Percentiles rank a stretch among this genome's conserved stretches.
These are phyloP conservation scores for Spongia lamella DNA, from an alignment of 37 sponge, comb jelly and placozoan genomes.

Conservation along the genomic window DNA sequence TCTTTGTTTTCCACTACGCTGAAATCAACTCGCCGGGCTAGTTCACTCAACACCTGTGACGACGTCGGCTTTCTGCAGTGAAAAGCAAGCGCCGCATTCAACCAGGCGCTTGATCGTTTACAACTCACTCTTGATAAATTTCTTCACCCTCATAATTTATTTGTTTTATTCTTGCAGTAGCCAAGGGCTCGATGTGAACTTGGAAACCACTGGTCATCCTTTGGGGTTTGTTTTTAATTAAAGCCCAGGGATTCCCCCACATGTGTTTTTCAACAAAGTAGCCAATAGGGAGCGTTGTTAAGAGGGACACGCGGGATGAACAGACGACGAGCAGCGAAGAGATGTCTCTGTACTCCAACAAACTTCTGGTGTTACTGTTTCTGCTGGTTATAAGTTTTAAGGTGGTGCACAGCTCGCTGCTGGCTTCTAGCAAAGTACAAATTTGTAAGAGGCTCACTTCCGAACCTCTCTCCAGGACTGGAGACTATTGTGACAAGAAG, in stretches of 20 bases:
- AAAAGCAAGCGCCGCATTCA: background rate
- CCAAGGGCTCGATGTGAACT: constrained; percentile 59
- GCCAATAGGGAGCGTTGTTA: too few relatives aligned
- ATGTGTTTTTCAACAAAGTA: too few relatives aligned
- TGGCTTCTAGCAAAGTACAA: constrained; percentile 74
- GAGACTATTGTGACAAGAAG: constrained; percentile 62
- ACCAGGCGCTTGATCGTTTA: background rate
- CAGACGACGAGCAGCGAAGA: too few relatives aligned
- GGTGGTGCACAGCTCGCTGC: constrained; percentile 32
- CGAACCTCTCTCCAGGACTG: constrained; percentile 50
- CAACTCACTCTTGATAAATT: constrained; percentile 69
- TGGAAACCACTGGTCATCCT: constrained; percentile 28
- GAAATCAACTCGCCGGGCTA: constrained; percentile 73
- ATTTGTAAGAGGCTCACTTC: constrained; percentile 28
- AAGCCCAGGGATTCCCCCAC: too few relatives aligned
- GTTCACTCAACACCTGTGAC: constrained; percentile 63
- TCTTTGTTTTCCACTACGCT: constrained; percentile 10
- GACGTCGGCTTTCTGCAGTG: constrained; percentile 46
- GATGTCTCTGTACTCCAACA: too few relatives aligned
- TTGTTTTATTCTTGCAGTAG: constrained; percentile 48
- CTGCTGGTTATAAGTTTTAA: too few relatives aligned
- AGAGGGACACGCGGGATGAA: too few relatives aligned
- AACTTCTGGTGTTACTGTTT: too few relatives aligned
- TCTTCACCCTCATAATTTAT: constrained; percentile 77
- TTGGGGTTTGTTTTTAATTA: too few relatives aligned